These are phyloP conservation scores for Platyrinchus mystaceus DNA, from an alignment of 2,797 vertebrate species.

Conservation along the genomic window DNA sequence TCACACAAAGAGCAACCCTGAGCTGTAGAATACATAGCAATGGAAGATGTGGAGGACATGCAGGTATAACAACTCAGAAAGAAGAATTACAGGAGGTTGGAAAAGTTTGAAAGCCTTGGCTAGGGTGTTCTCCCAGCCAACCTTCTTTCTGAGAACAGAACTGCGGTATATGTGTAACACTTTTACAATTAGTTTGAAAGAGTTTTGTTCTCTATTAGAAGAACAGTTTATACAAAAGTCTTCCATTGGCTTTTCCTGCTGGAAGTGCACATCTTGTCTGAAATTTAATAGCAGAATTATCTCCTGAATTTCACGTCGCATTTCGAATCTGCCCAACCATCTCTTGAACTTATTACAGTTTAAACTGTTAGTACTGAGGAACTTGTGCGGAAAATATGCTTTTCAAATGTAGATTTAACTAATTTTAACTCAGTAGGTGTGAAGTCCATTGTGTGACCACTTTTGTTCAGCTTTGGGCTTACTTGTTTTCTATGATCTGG, in stretches of 20 bases:
- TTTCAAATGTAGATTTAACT: neutral
- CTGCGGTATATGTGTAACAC: neutral
- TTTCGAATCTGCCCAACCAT: neutral
- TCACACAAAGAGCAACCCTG: neutral
- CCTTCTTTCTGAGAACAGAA: neutral
- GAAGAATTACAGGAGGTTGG: neutral
- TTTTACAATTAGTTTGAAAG: neutral
- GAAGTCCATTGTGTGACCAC: neutral
- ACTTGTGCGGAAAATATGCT: neutral
- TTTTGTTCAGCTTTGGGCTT: neutral
- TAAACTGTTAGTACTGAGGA: neutral
- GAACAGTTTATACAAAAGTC: neutral
- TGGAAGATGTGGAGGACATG: neutral
- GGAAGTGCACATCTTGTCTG: neutral
- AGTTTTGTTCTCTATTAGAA: neutral
- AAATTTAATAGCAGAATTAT: neutral
- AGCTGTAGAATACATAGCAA: neutral
- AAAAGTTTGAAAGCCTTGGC: neutral
- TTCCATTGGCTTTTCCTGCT: neutral
- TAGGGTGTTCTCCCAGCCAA: fast-evolving
- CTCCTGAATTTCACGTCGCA: neutral
- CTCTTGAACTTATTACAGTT: neutral
- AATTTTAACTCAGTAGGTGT: neutral
- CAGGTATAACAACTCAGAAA: neutral
- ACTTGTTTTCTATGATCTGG: neutral